Evolutionary conservation across 2,113 vertebrate species (phyloP), one percentile per base, ranked within the genome.

Genomic region (Phaethornis superciliosus): DNA sequence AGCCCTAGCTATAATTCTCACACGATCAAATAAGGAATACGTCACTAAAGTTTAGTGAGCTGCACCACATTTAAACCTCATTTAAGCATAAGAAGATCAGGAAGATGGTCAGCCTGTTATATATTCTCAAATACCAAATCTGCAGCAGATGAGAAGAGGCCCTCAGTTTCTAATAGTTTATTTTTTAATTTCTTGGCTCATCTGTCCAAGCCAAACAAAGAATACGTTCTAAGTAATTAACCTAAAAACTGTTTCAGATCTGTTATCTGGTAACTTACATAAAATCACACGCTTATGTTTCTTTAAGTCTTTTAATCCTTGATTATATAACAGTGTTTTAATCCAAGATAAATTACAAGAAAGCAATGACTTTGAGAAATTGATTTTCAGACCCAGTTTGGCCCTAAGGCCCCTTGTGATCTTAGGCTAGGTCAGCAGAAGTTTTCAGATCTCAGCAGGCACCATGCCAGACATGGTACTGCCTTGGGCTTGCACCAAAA

Each of bases 301-400:
- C 51, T 82, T 89, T 59, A 67, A 83, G 72, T 77, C 21, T 67
- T 95, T 76, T 88, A 89, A 96, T 92, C 67, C 71, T 74, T 82
- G 49, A 42, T 94, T 94, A 82, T 20, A 10, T 76, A 95, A 89
- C n/a, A 77, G 71, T 30, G 19, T 14, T 88, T 88, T 92, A 90
- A 87, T 85, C 63, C 28, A 65, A 93, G 60, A 85, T 44, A 89
- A 89, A 82, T 78, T 71, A 40, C 56, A 89, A 60, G 86, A 88
- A 15, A 82, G 14, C 51, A 85, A 71, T 0, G 23, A 21, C 54
- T 35, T 65, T 5, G 0, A 65, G 55, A 81, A 26, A 80, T 62
- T 70, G 75, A 80, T 91, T 91, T 79, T 80, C 55, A 85, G 51
- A 68, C 62, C 47, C 37, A 52, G 15, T 72, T 89, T 82, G 55